Evolutionary conservation across 37 sponge, comb jelly and placozoan species (phyloP).

Genomic region (Beroe forskalii): DNA sequence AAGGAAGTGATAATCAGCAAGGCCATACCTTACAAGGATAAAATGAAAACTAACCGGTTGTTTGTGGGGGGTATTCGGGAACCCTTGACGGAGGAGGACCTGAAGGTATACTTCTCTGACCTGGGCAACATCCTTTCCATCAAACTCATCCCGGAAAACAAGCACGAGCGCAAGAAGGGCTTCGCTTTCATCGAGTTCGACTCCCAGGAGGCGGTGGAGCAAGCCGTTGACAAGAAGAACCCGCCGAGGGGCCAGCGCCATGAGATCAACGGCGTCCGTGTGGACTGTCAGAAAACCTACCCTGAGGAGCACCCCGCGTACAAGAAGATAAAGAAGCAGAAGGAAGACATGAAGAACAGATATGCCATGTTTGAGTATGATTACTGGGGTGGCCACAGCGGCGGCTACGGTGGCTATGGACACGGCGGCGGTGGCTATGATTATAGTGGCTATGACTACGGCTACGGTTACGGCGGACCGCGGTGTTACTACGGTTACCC

Average conservation of each 20-base stretch:
- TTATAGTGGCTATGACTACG: slow-evolving; percentile 19
- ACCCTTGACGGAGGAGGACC: background rate
- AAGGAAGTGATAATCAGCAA: slow-evolving; percentile 36
- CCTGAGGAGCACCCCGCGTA: slow-evolving; percentile 25
- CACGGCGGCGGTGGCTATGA: too few relatives aligned
- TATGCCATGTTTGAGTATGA: slow-evolving; percentile 11
- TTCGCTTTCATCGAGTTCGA: slow-evolving; percentile 23
- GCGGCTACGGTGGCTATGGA: slow-evolving; percentile 14
- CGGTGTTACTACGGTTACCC: slow-evolving; percentile 38
- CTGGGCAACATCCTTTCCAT: slow-evolving; percentile 19
- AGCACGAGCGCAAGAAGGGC: slow-evolving; percentile 10
- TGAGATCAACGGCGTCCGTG: slow-evolving; percentile 41
- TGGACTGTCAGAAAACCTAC: slow-evolving; percentile 21
- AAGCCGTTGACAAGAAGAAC: slow-evolving; percentile 28
- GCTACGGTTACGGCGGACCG: slow-evolving; percentile 29
- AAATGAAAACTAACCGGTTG: slow-evolving; percentile 8
- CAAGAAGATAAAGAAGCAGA: slow-evolving; percentile 45
- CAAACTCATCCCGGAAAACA: slow-evolving; percentile 18
- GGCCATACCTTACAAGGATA: slow-evolving; percentile 2
- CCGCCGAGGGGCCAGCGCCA: slow-evolving; percentile 24
- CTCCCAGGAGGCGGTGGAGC: slow-evolving; percentile 38
- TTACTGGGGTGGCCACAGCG: slow-evolving; percentile 29
- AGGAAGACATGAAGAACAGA: slow-evolving; percentile 36
- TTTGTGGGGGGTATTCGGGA: slow-evolving; percentile 21
- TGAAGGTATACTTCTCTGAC: slow-evolving; percentile 15